A percentile compares a stretch with the other conserved stretches of the same genome.
Evolutionary conservation across 2,113 vertebrate species (phyloP).

Genomic region (Nerophis ophidion): DNA sequence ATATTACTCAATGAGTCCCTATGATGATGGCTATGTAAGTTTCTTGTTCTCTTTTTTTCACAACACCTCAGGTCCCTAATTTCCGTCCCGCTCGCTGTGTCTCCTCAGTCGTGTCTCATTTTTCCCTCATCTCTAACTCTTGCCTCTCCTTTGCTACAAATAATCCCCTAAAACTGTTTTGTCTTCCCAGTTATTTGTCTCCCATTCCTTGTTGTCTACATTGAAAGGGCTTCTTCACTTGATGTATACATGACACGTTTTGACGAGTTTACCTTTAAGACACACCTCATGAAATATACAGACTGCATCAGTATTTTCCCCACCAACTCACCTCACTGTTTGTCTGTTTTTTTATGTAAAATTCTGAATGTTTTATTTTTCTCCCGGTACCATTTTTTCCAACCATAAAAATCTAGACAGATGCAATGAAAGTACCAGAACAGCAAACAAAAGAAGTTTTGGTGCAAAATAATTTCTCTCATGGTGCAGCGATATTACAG

Average conservation of each 20-base stretch:
- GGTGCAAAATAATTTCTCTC: slow-evolving; percentile 11
- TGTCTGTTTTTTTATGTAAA: not conserved
- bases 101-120: not conserved
- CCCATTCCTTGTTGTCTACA: slow-evolving; percentile 14
- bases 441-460: slow-evolving; percentile 11
- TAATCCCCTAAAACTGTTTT: slow-evolving; percentile 18
- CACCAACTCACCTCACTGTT: not conserved
- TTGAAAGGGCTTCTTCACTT: slow-evolving; percentile 33
- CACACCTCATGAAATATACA: slow-evolving; percentile 1
- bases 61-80: slow-evolving; percentile 20
- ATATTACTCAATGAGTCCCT: slow-evolving; percentile 88
- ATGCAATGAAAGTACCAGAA: slow-evolving; percentile 2
- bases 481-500: slow-evolving; percentile 13
- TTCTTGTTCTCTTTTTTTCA: slow-evolving; percentile 65
- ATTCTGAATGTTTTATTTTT: slow-evolving; percentile 12
- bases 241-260: slow-evolving; percentile 19
- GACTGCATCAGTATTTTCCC: slow-evolving; percentile 4
- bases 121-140: slow-evolving; percentile 6
- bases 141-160: slow-evolving; percentile 27
- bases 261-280: slow-evolving; percentile 17
- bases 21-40: slow-evolving; percentile 95
- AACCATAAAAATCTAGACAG: not conserved
- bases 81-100: slow-evolving; percentile 38
- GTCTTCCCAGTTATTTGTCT: slow-evolving; percentile 10
- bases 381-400: slow-evolving; percentile 3